These are phyloP conservation scores for Poecilia velifera DNA, from an alignment of 2,797 vertebrate genomes.

Conservation along the genomic window DNA sequence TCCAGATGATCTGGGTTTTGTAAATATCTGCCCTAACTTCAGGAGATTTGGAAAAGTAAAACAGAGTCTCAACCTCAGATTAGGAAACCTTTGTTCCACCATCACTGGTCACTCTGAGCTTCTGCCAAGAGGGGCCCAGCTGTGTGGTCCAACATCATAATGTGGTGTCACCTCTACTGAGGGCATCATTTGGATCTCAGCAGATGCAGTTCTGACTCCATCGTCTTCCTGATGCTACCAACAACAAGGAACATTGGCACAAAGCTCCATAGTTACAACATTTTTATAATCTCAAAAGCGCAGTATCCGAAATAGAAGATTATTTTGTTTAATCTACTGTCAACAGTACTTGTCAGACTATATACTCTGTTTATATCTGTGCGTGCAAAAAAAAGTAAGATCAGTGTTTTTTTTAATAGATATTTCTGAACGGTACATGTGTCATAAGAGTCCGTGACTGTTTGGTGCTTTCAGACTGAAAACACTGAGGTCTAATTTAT, in stretches of 20 bases:
- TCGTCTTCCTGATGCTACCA: not conserved
- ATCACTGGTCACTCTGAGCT: not conserved
- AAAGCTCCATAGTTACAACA: not conserved
- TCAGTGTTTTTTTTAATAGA: not conserved
- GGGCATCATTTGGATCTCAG: not conserved
- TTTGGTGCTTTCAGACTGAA: not conserved
- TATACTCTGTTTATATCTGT: not conserved
- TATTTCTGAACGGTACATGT: not conserved
- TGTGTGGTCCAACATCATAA: not conserved
- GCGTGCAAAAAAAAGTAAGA: not conserved
- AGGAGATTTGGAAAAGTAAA: not conserved
- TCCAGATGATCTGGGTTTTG: not conserved
- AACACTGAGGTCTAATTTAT: not conserved
- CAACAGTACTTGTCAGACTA: not conserved
- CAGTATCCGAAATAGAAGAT: not conserved
- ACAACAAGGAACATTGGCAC: not conserved
- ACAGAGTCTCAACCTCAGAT: not conserved
- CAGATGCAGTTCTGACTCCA: not conserved
- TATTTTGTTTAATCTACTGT: not conserved
- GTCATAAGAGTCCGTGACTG: not conserved
- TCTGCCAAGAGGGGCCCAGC: not conserved
- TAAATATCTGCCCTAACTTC: not conserved
- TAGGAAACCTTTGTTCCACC: not conserved
- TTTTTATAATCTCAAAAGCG: not conserved
- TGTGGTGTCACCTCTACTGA: not conserved